Conservation (phyloP, 1,140 invertebrate species). For the Leptoteleia sp. region DNA sequence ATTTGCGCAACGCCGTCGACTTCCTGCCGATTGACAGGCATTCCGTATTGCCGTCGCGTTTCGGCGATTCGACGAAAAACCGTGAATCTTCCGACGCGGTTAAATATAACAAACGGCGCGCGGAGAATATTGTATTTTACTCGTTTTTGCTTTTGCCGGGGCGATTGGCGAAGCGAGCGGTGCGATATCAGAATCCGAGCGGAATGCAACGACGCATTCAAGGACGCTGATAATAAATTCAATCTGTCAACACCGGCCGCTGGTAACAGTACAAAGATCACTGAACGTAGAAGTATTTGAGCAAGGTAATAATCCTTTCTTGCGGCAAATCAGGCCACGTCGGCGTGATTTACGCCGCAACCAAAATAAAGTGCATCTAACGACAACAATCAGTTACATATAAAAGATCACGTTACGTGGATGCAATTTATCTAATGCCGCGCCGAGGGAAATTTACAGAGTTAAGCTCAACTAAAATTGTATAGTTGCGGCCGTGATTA, state of each 20-base stretch:
- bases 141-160: no score
- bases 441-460: no score
- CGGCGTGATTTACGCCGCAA: constrained; percentile 48
- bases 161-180: no score
- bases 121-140: constrained; percentile 27
- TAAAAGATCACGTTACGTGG: constrained; percentile 24
- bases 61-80: constrained; percentile 13
- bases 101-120: constrained; percentile 27
- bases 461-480: no score
- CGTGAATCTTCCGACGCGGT: background rate
- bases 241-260: constrained; percentile 48
- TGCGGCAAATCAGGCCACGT: constrained; percentile 56
- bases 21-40: constrained; percentile 38
- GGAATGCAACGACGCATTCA: constrained; percentile 40
- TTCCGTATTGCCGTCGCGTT: constrained; percentile 20
- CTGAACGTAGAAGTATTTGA: constrained; percentile 59
- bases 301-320: constrained; percentile 58
- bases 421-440: constrained; percentile 20
- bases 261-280: constrained; percentile 56
- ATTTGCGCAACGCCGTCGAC: constrained; percentile 31
- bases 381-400: constrained; percentile 25
- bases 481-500: no score
- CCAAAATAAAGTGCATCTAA: constrained; percentile 59
- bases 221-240: constrained; percentile 64
- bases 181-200: constrained; percentile 41